phyloP scores from a whole-genome alignment of 2,888 invertebrate genomes.

The Hecatera dysodea region DNA sequence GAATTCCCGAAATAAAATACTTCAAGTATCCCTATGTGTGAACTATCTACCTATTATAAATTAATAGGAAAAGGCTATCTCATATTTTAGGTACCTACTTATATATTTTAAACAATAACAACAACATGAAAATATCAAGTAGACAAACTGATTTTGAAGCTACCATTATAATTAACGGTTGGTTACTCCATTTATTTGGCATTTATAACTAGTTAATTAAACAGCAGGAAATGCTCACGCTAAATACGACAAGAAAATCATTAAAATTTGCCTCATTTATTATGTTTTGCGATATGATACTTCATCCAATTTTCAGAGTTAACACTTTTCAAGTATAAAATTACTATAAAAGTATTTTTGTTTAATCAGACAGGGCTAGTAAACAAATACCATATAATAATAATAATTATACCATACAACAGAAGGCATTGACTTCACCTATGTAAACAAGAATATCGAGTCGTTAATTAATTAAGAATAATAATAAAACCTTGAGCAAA shows the following conservation, averaged over 20 bases:
- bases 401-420: conserved; percentile 25
- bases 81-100: not conserved
- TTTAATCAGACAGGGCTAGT: not conserved
- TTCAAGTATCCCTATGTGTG: conserved; percentile 2
- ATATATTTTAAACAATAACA: conserved; percentile 3
- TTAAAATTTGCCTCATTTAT: conserved; percentile 29
- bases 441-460: conserved; percentile 48
- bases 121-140: not conserved
- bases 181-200: conserved; percentile 17
- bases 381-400: conserved; percentile 12
- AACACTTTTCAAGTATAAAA: too few species aligned
- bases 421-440: conserved; percentile 10
- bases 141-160: conserved; percentile 14
- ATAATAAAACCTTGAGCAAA: conserved; percentile 44
- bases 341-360: not conserved
- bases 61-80: conserved; percentile 1
- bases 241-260: conserved; percentile 38
- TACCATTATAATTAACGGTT: not conserved
- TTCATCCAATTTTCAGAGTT: not conserved
- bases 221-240: conserved; percentile 26
- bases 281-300: not conserved
- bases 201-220: conserved; percentile 28
- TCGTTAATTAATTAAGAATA: conserved; percentile 53
- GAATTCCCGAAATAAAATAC: not conserved
- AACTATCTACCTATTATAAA: not conserved